Base-by-base conservation (phyloP, 2,113 vertebrate species). In the Polypterus senegalus region DNA sequence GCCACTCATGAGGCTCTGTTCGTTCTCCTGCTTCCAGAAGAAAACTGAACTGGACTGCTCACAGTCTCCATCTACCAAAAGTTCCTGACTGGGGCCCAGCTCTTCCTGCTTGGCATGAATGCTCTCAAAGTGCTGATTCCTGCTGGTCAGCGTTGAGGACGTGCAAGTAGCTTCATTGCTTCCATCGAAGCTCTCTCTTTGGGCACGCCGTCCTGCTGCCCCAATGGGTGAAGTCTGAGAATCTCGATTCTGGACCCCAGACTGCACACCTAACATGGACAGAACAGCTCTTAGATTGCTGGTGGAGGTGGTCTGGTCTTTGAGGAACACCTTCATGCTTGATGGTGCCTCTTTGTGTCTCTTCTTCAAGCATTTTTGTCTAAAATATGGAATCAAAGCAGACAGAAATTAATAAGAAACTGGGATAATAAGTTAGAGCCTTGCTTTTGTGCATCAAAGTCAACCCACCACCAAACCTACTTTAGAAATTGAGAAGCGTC, bases 261-360 rank as follows among this genome's bases (percentile, higher is more conserved):
- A 49, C 49, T 27, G 58, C 27, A 5, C 27, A n/a, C n/a, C 4
- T 8, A 54, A 47, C 53, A n/a, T 48, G 11, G 47, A 62, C 58
- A 7, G 7, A 44, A 4, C 48, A 9, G 59, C 46, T 46, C 8
- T 49, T 44, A 63, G 57, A 46, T 46, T 67, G 60, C 49, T 65
- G 60, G 66, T 71, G 46, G 67, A 69, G 48, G 60, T 63, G 59
- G 67, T 53, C 54, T 61, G 63, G 53, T 72, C 60, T 69, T 47
- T 69, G 48, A 48, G 9, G 3, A 49, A 46, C 52, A 48, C 48
- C 6, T 8, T 46, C 5, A 55, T 3, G 44, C 58, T 46, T 7
- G 5, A 8, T 11, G 47, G 46, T 4, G 57, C 9, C 48, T 43
- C 52, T 48, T 27, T 11, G 4, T 10, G 46, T 43, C 8, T 58